These are phyloP conservation scores for Manis javanica DNA, from an alignment of 2,797 vertebrate species.

Conservation along the genomic window DNA sequence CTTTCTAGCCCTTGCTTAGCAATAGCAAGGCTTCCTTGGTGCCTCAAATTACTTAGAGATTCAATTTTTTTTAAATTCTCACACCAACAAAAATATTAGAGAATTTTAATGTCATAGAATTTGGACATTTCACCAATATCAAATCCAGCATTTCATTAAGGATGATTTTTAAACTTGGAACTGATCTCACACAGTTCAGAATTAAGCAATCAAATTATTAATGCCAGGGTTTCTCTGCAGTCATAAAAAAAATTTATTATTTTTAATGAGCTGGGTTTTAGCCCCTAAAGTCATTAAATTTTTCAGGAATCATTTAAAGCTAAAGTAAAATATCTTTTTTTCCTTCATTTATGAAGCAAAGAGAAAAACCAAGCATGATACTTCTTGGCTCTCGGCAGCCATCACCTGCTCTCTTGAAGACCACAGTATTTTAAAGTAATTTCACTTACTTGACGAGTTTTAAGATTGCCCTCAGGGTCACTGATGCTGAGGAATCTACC, in stretches of 20 bases:
- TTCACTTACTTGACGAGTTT: background rate
- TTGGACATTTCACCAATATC: slow-evolving; percentile 17
- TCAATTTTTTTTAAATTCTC: background rate
- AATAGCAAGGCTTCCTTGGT: background rate
- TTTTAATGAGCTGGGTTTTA: background rate
- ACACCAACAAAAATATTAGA: slow-evolving; percentile 15
- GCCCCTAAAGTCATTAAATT: background rate
- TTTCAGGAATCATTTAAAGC: slow-evolving; percentile 22
- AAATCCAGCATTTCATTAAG: background rate
- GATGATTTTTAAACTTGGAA: slow-evolving; percentile 29
- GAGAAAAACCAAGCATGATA: background rate
- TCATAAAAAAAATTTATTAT: background rate
- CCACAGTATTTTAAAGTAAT: background rate
- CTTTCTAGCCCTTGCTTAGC: background rate
- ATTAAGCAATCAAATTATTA: slow-evolving; percentile 22
- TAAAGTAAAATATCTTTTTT: background rate
- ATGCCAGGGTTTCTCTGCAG: background rate
- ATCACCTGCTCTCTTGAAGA: background rate
- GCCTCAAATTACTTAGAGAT: slow-evolving; percentile 4
- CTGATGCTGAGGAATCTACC: background rate
- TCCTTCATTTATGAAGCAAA: background rate
- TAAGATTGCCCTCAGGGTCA: background rate
- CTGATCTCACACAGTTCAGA: slow-evolving; percentile 21
- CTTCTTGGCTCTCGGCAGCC: background rate
- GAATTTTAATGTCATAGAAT: background rate